Evolutionary conservation across 2,888 invertebrate species (phyloP), one percentile per base, ranked within the genome.

Genomic region (Caenorhabditis japonica): DNA sequence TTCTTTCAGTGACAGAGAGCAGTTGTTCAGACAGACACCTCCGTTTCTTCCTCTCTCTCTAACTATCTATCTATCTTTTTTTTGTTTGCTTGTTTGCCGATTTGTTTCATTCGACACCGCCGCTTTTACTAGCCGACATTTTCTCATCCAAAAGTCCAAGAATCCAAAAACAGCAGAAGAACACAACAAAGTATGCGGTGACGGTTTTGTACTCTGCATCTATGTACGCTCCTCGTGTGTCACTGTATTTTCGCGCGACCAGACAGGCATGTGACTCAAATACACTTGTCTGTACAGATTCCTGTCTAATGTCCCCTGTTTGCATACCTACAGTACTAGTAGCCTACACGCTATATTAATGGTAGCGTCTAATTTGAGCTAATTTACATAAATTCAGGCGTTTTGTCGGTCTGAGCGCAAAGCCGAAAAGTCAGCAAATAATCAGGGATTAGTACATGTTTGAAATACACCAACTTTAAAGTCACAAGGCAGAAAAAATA

Each of bases 231-330:
- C 7, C 5, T 13, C 15, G 27, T 47, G 7, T 13, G 27, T 17
- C 23, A 12, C 39, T 53, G 41, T 30, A 30, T 25, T 33, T 36
- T 15, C 17, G 21, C 43, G 43, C 43, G 17, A 47, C 39, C 55
- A 64, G 64, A 64, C 64, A 55, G 64, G 41, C 64, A 64, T 56
- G 64, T 64, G 64, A 64, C 47, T 64, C 55, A 64, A 64, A 61
- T 38, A 49, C 39, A 30, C 34, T 46, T 38, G 39, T 34, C 47
- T 30, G 53, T 7, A 44, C 27, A 38, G 44, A 61, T 62, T 55
- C 41, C 55, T 41, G 55, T 64, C 56, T 55, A 41, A 64, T 64
- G 49, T 43, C 46, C 17, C 5, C 49, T 60, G 34, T 60, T 60
- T 51, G 49, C 59, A 51, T 46, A 41, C 33, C 41, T 39, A 60